Evolutionary conservation across 2,797 vertebrate species (phyloP), one percentile per base, ranked within the genome.

Genomic region (Xerus rutilus): DNA sequence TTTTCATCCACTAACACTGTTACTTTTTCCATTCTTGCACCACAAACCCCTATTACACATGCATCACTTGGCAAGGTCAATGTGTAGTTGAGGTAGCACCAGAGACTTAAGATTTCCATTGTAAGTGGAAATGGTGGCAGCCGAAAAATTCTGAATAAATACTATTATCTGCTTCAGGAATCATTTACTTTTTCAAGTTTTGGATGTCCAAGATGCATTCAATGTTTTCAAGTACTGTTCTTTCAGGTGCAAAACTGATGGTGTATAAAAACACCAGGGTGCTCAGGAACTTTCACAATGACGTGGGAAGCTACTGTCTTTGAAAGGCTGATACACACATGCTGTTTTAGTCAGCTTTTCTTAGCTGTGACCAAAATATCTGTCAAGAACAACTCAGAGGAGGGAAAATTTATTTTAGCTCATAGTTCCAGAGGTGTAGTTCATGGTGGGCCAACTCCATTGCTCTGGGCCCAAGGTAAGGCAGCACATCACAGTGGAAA

Each of bases 1-100:
- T 87, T 91, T 94, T 88, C 82, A 91, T 70, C 74, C 35, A 54
- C 6, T 43, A 70, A 76, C 57, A 93, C 18, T 35, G 69, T 43
- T 10, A 12, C 25, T 15, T 59, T 62, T 32, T 85, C 11, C 4
- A 84, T 3, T 74, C 59, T 73, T 72, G 49, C 2, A 32, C 79
- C 47, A 39, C 5, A 76, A 59, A 62, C 7, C 30, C 52, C 39
- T 74, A 15, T 47, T 73, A 15, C 45, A 62, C 21, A 86, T 35
- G 69, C 70, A 90, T 62, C 49, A 77, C 25, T 49, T 67, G 59
- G 90, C 45, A 90, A 74, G 47, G 47, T 67, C 54, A 83, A 87
- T 49, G n/a, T 39, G 4, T n/a, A 91, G 11, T 62, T 43, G 20
- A 86, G 47, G 32, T 2, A 79, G 35, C 74, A 83, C 21, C 52